A percentile compares a stretch with the other conserved stretches of the same genome.
phyloP scores from a whole-genome alignment of 1,140 invertebrate genomes.

The Yoshiicerus persimilis region DNA sequence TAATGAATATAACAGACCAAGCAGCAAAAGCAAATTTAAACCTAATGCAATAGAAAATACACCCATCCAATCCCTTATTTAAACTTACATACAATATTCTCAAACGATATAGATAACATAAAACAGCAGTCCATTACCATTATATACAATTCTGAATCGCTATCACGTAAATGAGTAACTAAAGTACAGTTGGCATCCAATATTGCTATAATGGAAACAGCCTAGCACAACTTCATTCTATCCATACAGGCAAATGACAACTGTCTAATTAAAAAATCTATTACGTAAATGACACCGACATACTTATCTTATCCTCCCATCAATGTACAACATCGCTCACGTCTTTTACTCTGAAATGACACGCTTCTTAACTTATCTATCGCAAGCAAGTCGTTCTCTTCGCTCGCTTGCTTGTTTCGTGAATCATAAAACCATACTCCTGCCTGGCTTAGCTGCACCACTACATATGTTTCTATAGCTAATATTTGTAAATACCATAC shows the following conservation, averaged over 20 bases:
- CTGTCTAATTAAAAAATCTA: conserved; percentile 50
- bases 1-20: conserved; percentile 1
- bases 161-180: neutral
- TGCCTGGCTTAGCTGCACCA: neutral
- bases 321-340: conserved; percentile 32
- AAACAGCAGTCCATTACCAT: neutral
- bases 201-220: neutral
- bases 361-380: conserved; percentile 38
- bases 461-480: neutral
- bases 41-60: too few relatives aligned
- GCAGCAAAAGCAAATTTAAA: too few relatives aligned
- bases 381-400: conserved; percentile 12
- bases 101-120: neutral
- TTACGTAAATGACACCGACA: conserved; percentile 47
- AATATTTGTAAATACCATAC: neutral
- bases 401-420: conserved; percentile 10
- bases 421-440: neutral
- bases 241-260: conserved; percentile 36
- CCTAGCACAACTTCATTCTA: neutral
- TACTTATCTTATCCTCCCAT: conserved; percentile 45
- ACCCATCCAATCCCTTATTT: neutral
- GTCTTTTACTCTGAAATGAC: conserved; percentile 34
- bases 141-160: neutral
- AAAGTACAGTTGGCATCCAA: neutral
- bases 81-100: neutral